These are phyloP conservation scores for Peromyscus maniculatus DNA, from an alignment of 2,113 vertebrate genomes.

Conservation along the genomic window DNA sequence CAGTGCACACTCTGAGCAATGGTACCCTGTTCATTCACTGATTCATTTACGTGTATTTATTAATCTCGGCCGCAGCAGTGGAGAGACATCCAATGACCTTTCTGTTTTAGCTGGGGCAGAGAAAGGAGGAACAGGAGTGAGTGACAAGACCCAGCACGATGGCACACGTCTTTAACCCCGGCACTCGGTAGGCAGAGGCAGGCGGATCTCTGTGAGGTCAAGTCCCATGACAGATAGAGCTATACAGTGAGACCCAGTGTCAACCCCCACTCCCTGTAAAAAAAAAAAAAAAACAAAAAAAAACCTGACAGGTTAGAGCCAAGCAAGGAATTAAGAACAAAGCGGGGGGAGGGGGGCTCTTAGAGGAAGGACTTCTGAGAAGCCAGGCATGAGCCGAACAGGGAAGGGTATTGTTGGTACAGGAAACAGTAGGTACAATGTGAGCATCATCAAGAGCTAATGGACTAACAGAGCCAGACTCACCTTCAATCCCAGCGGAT, in stretches of 20 bases:
- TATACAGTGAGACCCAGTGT: neutral
- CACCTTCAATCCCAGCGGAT: neutral
- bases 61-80: neutral
- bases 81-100: neutral
- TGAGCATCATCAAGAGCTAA: neutral
- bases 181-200: neutral
- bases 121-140: neutral
- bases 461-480: neutral
- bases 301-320: neutral
- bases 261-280: neutral
- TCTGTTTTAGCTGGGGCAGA: neutral
- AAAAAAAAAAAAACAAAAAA: too few relatives aligned
- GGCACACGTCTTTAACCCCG: neutral
- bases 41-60: neutral
- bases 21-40: neutral
- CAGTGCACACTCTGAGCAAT: neutral
- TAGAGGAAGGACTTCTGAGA: neutral
- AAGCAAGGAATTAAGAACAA: neutral
- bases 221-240: neutral
- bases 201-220: neutral
- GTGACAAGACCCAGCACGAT: neutral
- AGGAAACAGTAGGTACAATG: rapidly evolving
- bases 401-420: neutral
- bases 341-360: neutral
- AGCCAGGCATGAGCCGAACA: rapidly evolving